These are phyloP conservation scores for Isaurus tuberculatus DNA, from an alignment of 92 coral and sea anemone genomes.

Conservation along the genomic window DNA sequence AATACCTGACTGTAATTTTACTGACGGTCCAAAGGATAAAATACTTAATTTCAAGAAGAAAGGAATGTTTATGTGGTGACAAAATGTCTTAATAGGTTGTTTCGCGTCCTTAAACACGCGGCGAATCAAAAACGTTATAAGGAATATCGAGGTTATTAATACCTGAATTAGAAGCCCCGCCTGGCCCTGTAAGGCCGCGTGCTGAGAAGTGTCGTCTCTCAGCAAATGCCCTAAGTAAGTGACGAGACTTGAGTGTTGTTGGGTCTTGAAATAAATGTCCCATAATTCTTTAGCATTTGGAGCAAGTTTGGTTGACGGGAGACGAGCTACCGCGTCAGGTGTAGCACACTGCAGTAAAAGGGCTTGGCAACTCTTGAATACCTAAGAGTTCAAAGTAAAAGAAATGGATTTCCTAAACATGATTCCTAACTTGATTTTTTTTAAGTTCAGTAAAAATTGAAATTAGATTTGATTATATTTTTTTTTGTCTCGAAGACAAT, in stretches of 20 bases:
- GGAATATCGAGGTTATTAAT: neutral
- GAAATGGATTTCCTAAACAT: neutral
- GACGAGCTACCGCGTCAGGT: slow-evolving; percentile 88
- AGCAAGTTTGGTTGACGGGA: slow-evolving; percentile 66
- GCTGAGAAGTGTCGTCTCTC: slow-evolving; percentile 27
- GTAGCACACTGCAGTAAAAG: slow-evolving; percentile 81
- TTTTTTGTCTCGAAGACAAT: too few relatives aligned
- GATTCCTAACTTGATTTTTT: too few relatives aligned
- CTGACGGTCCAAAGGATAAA: too few relatives aligned
- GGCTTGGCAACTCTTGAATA: slow-evolving; percentile 62
- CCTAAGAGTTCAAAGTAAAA: slow-evolving; percentile 32
- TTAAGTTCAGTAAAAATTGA: too few relatives aligned
- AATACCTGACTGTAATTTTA: too few relatives aligned
- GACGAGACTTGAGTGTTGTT: slow-evolving; percentile 83
- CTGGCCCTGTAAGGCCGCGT: slow-evolving; percentile 15
- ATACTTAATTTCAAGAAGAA: too few relatives aligned
- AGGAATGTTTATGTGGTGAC: too few relatives aligned
- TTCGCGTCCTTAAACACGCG: neutral
- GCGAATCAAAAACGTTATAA: neutral
- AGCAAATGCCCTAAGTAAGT: slow-evolving; percentile 63
- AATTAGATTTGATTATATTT: too few relatives aligned
- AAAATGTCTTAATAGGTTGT: neutral
- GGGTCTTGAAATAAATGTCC: slow-evolving; percentile 71
- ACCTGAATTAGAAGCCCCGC: slow-evolving; percentile 83
- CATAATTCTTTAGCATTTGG: slow-evolving; percentile 68